Conservation (phyloP, 2,113 vertebrate species). For the Trachemys scripta region DNA sequence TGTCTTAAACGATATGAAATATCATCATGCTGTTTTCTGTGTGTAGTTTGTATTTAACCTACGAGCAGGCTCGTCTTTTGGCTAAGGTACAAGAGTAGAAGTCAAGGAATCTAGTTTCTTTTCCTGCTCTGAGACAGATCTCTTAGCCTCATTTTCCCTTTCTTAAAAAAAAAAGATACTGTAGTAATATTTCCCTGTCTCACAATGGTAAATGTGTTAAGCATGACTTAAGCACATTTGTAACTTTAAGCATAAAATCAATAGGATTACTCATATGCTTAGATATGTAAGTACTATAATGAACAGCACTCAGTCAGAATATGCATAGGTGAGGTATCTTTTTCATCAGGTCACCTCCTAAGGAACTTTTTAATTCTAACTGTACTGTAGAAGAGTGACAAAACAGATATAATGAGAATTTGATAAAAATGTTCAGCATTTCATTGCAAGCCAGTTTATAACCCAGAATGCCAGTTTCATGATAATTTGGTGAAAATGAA, state of each 20-base stretch:
- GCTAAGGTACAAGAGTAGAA: background rate
- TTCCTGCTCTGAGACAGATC: background rate
- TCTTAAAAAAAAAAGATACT: background rate
- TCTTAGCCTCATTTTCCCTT: background rate
- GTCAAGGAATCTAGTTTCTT: background rate
- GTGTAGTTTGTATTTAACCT: background rate
- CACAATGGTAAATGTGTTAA: background rate
- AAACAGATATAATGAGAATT: background rate
- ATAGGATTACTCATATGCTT: background rate
- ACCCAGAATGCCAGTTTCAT: background rate
- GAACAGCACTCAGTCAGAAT: background rate
- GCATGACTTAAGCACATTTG: background rate
- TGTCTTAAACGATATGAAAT: rapidly evolving
- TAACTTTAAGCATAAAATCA: background rate
- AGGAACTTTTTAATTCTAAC: background rate
- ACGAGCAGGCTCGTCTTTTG: background rate
- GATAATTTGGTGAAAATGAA: background rate
- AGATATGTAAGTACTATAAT: background rate
- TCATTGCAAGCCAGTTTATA: background rate
- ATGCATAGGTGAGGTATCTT: background rate
- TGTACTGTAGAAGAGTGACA: background rate
- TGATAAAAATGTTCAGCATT: background rate
- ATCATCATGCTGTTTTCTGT: rapidly evolving
- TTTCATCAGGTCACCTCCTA: background rate
- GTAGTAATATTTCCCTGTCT: background rate